Base-by-base conservation (phyloP, 2,888 invertebrate genomes). In the Trachelus iudaicus region DNA sequence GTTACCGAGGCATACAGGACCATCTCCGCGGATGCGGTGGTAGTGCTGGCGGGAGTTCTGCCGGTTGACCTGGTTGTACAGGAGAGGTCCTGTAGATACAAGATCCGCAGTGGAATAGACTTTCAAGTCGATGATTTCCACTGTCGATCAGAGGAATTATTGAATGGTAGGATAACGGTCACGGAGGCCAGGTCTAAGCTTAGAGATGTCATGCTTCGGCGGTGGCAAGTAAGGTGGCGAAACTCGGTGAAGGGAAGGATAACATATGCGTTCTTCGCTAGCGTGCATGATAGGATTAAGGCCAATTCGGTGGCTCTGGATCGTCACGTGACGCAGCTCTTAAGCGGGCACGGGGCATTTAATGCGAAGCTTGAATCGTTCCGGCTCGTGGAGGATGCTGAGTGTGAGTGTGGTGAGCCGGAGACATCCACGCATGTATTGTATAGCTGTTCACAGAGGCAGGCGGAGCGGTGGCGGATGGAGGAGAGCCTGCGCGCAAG, bases 1-100 rank as follows among this genome's bases (percentile, higher is more conserved):
- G 31, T 73, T 30, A 76, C 77, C 30, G 34, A 34, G 1, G 77
- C 79, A 1, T 80, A 77, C 15, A 4, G 74, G 6, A 74, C 77
- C n/a, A 34, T 34, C 0, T 69, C 79, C 3, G 15, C 31, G 4
- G 76, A 73, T 9, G 73, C 75, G 30, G 4, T 73, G n/a, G n/a
- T 3, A 69, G 56, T 0, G 69, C 73, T 1, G 1, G 78, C 76
- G 3, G 78, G 73, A 1, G 73, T n/a, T 0, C 9, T 76, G 4
- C 76, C 78, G 1, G 69, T 76, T 0, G 73, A 33, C 23, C 31
- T 6, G n/a, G n/a, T n/a, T n/a, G n/a, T n/a, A n/a, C n/a, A n/a
- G n/a, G n/a, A n/a, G n/a, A n/a, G n/a, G n/a, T n/a, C n/a, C n/a
- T n/a, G n/a, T n/a, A n/a, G n/a, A n/a, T n/a, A n/a, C n/a, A n/a